Conservation (phyloP, 2,797 vertebrate genomes). For the Ataeniobius toweri region DNA sequence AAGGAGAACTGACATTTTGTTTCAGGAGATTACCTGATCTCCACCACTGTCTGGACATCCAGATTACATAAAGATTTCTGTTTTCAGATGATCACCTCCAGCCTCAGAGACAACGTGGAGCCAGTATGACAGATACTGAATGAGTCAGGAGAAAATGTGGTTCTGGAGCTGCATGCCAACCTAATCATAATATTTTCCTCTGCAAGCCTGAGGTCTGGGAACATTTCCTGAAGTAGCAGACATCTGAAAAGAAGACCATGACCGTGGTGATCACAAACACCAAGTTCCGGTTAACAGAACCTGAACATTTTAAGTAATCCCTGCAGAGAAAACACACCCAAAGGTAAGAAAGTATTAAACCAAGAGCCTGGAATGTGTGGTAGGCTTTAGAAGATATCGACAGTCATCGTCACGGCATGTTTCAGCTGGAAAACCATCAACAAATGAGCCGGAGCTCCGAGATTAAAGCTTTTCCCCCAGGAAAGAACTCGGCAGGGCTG, state of each 20-base stretch:
- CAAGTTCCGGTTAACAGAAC: slow-evolving; percentile 23
- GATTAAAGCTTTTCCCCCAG: slow-evolving; percentile 47
- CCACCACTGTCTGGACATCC: slow-evolving; percentile 9
- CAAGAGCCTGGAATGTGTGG: slow-evolving; percentile 25
- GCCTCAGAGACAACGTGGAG: slow-evolving; percentile 14
- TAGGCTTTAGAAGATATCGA: slow-evolving; percentile 14
- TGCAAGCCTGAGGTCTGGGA: slow-evolving; percentile 47
- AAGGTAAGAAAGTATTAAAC: slow-evolving; percentile 39
- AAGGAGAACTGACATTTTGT: background rate
- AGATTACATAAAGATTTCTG: background rate
- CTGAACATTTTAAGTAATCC: slow-evolving; percentile 37
- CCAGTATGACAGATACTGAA: slow-evolving; percentile 1
- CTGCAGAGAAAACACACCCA: slow-evolving; percentile 24
- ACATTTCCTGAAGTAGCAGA: slow-evolving; percentile 52
- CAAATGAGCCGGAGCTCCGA: slow-evolving; percentile 16
- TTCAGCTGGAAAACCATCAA: slow-evolving; percentile 45
- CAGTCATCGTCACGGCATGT: slow-evolving; percentile 15
- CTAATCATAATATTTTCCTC: slow-evolving; percentile 63
- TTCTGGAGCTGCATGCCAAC: slow-evolving; percentile 27
- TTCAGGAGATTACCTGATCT: slow-evolving; percentile 1
- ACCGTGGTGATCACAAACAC: slow-evolving; percentile 35
- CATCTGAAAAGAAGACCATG: slow-evolving; percentile 30
- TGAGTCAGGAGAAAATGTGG: slow-evolving; percentile 24
- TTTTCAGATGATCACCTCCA: slow-evolving; percentile 35
- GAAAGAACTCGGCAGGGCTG: slow-evolving; percentile 23